Base-by-base conservation (phyloP, 2,888 invertebrate genomes). In the Caenorhabditis drosophilae region DNA sequence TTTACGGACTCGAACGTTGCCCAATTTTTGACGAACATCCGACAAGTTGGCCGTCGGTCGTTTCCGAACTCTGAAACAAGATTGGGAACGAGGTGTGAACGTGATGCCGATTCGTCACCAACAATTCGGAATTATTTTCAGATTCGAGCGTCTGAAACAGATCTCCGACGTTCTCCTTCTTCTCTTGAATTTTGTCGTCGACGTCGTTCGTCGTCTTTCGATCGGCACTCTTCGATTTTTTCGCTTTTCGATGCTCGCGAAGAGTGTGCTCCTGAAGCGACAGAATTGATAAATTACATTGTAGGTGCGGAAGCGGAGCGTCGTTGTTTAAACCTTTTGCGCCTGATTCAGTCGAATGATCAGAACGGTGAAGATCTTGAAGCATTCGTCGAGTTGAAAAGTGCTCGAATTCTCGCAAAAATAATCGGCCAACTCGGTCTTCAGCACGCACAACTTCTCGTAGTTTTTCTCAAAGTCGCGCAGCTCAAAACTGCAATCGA, bases 361-460 rank as follows among this genome's bases (percentile, higher is more conserved):
- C 42, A 81, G 77, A 26, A 74, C 72, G 27, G 64, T 62, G 67
- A 81, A 75, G 25, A 81, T 80, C 60, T 79, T 81, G 52, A 82
- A 66, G 35, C 81, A 79, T 27, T 81, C 81, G 53, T 81, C 80
- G 41, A 78, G 49, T 25, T 76, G 75, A 54, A 81, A 80, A 4
- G 70, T 70, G 36, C 67, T 50, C 15, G 56, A 56, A 46, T 69
- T 62, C 41, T 72, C 72, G 44, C 72, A 72, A 26, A 72, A 72
- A 42, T 72, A 72, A 18, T 53, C 53, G 9, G 72, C 72, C 25
- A 72, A 18, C n/a, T 60, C 41, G 1, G 34, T 16, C 31, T 70
- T 62, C 2, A 55, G 34, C 7, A 49, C 58, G 1, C 35, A 31
- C 15, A 75, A 34, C 3, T 27, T 2, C 11, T 56, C 46, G 36